Conservation (phyloP, 2,888 invertebrate species). For the Andrena flavipes region DNA sequence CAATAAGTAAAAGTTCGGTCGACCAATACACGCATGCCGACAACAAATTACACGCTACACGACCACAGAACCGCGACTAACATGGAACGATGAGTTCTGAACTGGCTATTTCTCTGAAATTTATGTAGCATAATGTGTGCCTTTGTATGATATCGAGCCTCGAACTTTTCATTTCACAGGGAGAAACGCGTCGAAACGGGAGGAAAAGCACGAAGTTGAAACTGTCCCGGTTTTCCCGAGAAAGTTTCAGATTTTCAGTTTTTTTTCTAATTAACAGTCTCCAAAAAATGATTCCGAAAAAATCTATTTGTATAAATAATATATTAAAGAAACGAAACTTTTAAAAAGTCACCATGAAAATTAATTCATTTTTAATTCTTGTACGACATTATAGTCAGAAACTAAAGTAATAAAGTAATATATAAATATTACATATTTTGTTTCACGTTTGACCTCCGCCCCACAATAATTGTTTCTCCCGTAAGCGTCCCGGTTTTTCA, state of each 20-base stretch:
- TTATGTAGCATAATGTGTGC: not conserved
- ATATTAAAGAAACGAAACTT: too few species aligned
- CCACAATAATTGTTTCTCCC: too few species aligned
- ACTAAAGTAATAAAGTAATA: too few species aligned
- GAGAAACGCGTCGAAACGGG: slow-evolving; percentile 7
- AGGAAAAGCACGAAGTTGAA: not conserved
- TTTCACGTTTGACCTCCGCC: too few species aligned
- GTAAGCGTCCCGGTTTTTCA: too few species aligned
- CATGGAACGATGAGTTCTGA: slow-evolving; percentile 21
- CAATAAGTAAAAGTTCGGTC: not conserved
- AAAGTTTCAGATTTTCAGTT: not conserved
- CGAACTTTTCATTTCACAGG: slow-evolving; percentile 34
- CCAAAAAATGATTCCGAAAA: too few species aligned
- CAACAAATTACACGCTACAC: slow-evolving; percentile 6
- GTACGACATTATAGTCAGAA: too few species aligned
- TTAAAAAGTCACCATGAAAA: too few species aligned
- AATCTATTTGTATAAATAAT: too few species aligned
- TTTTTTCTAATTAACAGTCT: too few species aligned
- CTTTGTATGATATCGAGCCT: slow-evolving; percentile 10
- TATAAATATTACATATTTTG: too few species aligned
- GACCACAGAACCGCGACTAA: slow-evolving; percentile 10
- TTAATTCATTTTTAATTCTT: too few species aligned
- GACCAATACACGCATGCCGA: not conserved
- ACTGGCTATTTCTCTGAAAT: slow-evolving; percentile 19
- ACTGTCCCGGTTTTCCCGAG: not conserved